A percentile compares a stretch with the other conserved stretches of the same genome.
Conservation (phyloP, 1,140 invertebrate species). For the Diprion similis region DNA sequence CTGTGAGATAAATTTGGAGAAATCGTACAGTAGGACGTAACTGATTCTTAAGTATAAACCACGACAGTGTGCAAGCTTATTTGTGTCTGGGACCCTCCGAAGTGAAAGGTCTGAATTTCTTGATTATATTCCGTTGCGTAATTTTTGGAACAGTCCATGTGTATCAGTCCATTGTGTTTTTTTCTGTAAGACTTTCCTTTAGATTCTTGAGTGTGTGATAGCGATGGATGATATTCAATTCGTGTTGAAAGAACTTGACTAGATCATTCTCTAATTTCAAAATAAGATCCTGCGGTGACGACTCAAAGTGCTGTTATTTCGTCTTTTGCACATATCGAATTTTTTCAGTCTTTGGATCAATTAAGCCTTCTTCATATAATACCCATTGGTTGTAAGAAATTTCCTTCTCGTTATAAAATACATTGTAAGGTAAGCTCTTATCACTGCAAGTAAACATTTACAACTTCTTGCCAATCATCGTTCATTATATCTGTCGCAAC, state of each 20-base stretch:
- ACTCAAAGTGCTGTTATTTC: neutral
- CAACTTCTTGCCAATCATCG: neutral
- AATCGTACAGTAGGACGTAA: constrained; percentile 23
- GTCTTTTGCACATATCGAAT: neutral
- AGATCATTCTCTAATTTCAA: constrained; percentile 8
- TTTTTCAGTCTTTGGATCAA: constrained; percentile 13
- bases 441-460: neutral
- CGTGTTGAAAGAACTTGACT: constrained; percentile 3
- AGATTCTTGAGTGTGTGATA: constrained; percentile 32
- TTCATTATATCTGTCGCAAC: constrained; percentile 3
- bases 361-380: neutral
- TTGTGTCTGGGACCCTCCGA: constrained; percentile 30
- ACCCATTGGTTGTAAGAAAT: constrained; percentile 9
- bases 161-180: neutral
- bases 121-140: constrained; percentile 20
- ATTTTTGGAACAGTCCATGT: constrained; percentile 9
- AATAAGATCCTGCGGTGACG: neutral
- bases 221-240: constrained; percentile 31
- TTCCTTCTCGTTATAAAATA: neutral
- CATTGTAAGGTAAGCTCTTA: neutral
- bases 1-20: constrained; percentile 27
- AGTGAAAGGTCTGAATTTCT: constrained; percentile 32
- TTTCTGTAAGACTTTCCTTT: constrained; percentile 32
- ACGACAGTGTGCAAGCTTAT: constrained; percentile 30
- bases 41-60: constrained; percentile 17